Evolutionary conservation across 2,113 vertebrate species (phyloP).

Genomic region (Cyprinus carpio): DNA sequence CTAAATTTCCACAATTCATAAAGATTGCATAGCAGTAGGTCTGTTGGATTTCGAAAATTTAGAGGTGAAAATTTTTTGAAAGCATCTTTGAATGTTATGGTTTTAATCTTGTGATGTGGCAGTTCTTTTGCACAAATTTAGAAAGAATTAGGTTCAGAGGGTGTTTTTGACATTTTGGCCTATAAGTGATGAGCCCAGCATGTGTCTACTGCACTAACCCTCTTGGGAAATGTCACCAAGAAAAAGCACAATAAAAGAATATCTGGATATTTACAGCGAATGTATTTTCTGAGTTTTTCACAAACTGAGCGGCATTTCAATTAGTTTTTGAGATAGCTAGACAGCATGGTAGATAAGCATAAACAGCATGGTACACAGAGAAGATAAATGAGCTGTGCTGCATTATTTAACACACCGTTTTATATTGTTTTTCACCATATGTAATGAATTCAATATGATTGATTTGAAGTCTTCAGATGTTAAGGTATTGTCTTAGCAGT

Average conservation of each 20-base stretch:
- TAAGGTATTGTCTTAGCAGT: neutral
- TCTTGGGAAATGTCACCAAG: neutral
- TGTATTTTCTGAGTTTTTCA: no score
- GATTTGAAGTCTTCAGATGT: no score
- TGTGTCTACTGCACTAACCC: neutral
- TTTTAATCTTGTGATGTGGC: no score
- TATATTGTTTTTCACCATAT: no score
- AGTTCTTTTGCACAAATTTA: neutral
- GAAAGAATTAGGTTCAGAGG: neutral
- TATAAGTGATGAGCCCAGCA: neutral
- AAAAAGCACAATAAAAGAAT: neutral
- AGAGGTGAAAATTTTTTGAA: no score
- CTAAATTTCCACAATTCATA: no score
- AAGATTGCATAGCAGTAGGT: neutral
- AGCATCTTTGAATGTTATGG: no score
- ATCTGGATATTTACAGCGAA: conserved; percentile 14
- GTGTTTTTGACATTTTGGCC: neutral
- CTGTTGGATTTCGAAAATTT: neutral
- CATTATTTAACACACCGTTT: no score
- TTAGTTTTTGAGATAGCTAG: neutral
- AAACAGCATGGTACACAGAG: no score
- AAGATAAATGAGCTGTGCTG: no score
- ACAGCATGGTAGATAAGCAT: neutral
- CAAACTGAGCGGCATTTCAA: no score
- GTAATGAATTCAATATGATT: no score